phyloP scores from a whole-genome alignment of 2,888 invertebrate species.

The Drosophila cracens region DNA sequence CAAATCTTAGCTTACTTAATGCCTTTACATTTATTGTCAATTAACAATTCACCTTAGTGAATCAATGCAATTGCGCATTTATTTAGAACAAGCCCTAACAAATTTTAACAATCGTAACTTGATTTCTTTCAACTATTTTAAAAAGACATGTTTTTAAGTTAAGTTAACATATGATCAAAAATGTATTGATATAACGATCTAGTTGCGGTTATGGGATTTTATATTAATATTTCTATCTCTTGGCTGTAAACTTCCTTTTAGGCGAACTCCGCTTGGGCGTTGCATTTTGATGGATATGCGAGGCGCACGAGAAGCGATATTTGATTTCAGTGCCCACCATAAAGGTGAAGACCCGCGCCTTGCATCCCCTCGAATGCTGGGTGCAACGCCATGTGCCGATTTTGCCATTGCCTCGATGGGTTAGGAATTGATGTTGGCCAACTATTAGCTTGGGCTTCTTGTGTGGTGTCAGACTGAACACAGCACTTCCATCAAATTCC shows the following conservation, averaged over 20 bases:
- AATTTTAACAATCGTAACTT: neutral
- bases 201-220: neutral
- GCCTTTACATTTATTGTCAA: slow-evolving; percentile 7
- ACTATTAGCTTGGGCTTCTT: slow-evolving; percentile 56
- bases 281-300: slow-evolving; percentile 54
- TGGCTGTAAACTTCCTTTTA: slow-evolving; percentile 3
- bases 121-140: neutral
- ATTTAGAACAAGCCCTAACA: neutral
- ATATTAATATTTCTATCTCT: neutral
- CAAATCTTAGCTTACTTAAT: slow-evolving; percentile 2
- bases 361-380: slow-evolving; percentile 65
- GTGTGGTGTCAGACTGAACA: slow-evolving; percentile 24
- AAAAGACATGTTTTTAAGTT: slow-evolving; percentile 22
- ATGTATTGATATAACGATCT: neutral
- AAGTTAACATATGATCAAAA: slow-evolving; percentile 6
- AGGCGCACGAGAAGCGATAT: slow-evolving; percentile 66
- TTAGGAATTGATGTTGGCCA: slow-evolving; percentile 43
- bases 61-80: neutral
- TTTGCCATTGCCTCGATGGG: slow-evolving; percentile 45
- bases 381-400: slow-evolving; percentile 65
- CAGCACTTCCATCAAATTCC: slow-evolving; percentile 48
- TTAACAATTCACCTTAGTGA: neutral
- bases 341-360: slow-evolving; percentile 57
- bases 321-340: slow-evolving; percentile 61
- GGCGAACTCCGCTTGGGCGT: neutral